phyloP scores from a whole-genome alignment of 2,113 vertebrate species.

The Plecturocebus donacophilus region DNA sequence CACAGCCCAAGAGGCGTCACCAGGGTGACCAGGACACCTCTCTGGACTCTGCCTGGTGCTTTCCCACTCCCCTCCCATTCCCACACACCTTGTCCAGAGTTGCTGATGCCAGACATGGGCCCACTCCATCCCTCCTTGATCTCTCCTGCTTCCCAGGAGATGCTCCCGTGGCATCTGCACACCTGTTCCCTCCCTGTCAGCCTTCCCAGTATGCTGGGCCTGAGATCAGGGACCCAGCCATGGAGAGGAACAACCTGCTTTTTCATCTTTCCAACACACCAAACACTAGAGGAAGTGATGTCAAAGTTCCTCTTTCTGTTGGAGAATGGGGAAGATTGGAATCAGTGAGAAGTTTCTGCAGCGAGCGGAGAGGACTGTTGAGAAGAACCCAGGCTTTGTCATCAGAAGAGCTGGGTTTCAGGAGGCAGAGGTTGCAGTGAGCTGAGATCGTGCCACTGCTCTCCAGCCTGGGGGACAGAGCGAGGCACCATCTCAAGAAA shows the following conservation, averaged over 20 bases:
- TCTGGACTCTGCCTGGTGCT: background rate
- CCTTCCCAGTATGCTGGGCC: background rate
- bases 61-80: background rate
- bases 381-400: background rate
- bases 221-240: background rate
- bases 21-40: accelerated
- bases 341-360: background rate
- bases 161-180: accelerated
- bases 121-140: too few species aligned
- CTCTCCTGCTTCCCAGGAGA: background rate
- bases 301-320: background rate
- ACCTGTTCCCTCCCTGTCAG: background rate
- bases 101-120: background rate
- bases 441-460: too few species aligned
- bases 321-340: background rate
- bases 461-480: too few species aligned
- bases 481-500: too few species aligned
- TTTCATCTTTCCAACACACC: background rate
- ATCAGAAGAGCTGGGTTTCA: background rate
- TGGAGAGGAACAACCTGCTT: background rate
- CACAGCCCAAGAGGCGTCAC: background rate
- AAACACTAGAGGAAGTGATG: background rate
- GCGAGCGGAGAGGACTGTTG: background rate
- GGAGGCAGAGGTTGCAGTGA: too few species aligned
- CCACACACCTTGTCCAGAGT: background rate